Percentiles rank a stretch among this genome's conserved stretches.
phyloP scores from a whole-genome alignment of 2,888 invertebrate species.

The Andrena camellia region DNA sequence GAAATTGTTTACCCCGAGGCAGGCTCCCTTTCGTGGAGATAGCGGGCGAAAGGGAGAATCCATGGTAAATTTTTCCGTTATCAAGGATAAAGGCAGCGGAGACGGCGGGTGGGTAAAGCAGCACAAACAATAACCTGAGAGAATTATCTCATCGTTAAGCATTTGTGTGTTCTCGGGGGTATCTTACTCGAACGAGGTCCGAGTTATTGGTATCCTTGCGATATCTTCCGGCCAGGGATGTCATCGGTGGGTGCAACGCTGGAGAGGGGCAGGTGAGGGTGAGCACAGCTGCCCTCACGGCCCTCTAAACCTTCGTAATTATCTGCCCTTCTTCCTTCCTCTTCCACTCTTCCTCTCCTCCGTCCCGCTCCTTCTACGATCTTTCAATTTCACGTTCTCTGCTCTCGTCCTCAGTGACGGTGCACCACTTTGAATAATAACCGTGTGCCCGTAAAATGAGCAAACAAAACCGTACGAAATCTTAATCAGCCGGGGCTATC shows the following conservation, averaged over 20 bases:
- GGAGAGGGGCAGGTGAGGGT: conserved; percentile 74
- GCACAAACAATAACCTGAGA: conserved; percentile 61
- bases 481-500: conserved; percentile 10
- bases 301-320: conserved; percentile 73
- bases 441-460: conserved; percentile 8
- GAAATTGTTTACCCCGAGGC: conserved; percentile 15
- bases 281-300: conserved; percentile 74
- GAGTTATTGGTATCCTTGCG: conserved; percentile 51
- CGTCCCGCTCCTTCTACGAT: conserved; percentile 16
- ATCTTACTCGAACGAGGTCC: conserved; percentile 47
- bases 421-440: conserved; percentile 34
- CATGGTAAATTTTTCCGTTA: conserved; percentile 39
- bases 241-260: conserved; percentile 55
- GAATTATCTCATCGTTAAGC: conserved; percentile 57
- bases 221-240: conserved; percentile 63
- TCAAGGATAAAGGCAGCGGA: conserved; percentile 38
- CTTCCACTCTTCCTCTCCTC: conserved; percentile 11
- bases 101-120: conserved; percentile 47
- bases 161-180: conserved; percentile 54
- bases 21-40: conserved; percentile 30
- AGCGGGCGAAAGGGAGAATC: conserved; percentile 18
- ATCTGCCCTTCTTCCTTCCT: conserved; percentile 57
- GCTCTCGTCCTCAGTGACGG: neutral
- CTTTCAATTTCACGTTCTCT: conserved; percentile 41
- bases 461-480: neutral